Evolutionary conservation across 2,113 vertebrate species (phyloP), one percentile per base, ranked within the genome.

Genomic region (Meleagris gallopavo): DNA sequence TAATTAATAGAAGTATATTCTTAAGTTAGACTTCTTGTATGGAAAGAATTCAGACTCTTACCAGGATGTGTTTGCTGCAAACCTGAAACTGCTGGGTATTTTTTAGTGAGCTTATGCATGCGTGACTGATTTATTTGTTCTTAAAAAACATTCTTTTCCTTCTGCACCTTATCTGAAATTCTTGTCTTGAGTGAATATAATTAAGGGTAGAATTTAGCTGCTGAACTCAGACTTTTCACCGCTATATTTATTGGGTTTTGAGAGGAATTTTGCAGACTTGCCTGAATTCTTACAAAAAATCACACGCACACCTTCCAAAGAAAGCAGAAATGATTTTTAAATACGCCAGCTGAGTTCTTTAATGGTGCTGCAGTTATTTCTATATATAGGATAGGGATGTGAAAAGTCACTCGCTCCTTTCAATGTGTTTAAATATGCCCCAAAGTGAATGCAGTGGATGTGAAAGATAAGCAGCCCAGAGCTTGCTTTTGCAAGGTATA

Each of bases 401-500:
- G 91, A 95, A 86, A 80, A 95, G 85, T 78, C 85, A 80, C 89
- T 95, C 76, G 4, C 87, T 95, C 76, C 80, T 83, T 54, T 29
- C 15, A 94, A 86, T 83, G 69, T 72, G 66, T 90, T 95, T 93
- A 86, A 90, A 65, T 96, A 9, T 38, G 65, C 76, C 86, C 36
- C 20, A 27, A 91, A 91, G 94, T 93, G 88, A 96, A 86, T 66
- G 90, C 67, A 91, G 85, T 85, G 94, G 90, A 94, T 95, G 85
- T 94, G 86, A 45, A 93, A 95, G 94, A 96, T 95, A 96, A 96
- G 91, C 93, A 96, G 95, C 95, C 95, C 55, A 46, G 89, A 95
- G 95, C 88, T 94, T 88, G 74, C 79, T 95, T 91, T 84, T 90
- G 91, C 73, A 61, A 94, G 96, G 94, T 88, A 84, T 94, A 94